A percentile compares a stretch with the other conserved stretches of the same genome.
phyloP scores from a whole-genome alignment of 2,888 invertebrate genomes.

The Pelosia muscerda region DNA sequence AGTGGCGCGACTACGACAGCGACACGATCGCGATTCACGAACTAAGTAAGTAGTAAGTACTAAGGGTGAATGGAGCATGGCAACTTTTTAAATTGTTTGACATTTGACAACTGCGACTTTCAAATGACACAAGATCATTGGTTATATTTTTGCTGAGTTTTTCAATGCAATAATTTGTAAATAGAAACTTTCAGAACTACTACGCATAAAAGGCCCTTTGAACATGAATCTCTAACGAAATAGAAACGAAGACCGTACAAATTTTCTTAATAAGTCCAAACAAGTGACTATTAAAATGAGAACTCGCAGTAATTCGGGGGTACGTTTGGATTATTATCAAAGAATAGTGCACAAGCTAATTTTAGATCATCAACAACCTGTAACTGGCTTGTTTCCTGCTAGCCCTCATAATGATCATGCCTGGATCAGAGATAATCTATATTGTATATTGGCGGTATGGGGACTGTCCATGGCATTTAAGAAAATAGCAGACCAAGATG shows the following conservation, averaged over 20 bases:
- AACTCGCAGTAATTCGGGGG: slow-evolving; percentile 95
- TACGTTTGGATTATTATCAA: slow-evolving; percentile 98
- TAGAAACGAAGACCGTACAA: neutral
- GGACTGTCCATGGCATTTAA: slow-evolving; percentile 99
- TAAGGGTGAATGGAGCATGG: too few species aligned
- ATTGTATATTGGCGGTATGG: slow-evolving; percentile 99
- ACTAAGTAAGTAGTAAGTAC: too few species aligned
- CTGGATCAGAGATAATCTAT: slow-evolving; percentile 99
- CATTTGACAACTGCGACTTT: slow-evolving; percentile 70
- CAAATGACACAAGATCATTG: slow-evolving; percentile 66
- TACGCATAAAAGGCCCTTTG: neutral
- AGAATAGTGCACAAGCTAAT: slow-evolving; percentile 97
- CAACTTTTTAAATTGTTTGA: neutral
- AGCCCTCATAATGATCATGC: slow-evolving; percentile 96
- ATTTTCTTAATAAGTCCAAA: slow-evolving; percentile 22
- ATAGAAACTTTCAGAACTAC: slow-evolving; percentile 6
- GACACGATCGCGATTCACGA: too few species aligned
- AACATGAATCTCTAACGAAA: slow-evolving; percentile 17
- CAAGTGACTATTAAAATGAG: slow-evolving; percentile 87
- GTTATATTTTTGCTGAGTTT: neutral
- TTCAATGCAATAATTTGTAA: slow-evolving; percentile 8
- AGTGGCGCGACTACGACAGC: too few species aligned
- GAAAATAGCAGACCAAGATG: slow-evolving; percentile 99
- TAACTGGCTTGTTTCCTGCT: slow-evolving; percentile 98
- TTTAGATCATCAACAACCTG: slow-evolving; percentile 97